phyloP scores from a whole-genome alignment of 1,140 invertebrate genomes.

The Popillia japonica region DNA sequence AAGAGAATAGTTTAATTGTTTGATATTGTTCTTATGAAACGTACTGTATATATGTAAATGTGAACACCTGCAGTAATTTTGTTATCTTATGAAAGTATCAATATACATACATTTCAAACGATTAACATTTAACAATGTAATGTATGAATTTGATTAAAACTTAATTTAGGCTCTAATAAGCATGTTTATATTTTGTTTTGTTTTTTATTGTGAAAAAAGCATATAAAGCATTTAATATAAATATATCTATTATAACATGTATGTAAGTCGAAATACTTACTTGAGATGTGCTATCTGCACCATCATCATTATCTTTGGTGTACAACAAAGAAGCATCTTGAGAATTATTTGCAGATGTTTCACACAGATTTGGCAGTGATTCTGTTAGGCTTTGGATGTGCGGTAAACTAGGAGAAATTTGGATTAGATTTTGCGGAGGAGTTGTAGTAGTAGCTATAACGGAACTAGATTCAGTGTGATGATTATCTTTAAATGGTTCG shows the following conservation, averaged over 20 bases:
- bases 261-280: constrained; percentile 31
- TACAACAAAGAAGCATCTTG: constrained; percentile 51
- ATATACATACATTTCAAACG: no score
- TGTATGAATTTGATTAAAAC: neutral
- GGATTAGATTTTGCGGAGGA: neutral
- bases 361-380: constrained; percentile 50
- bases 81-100: no score
- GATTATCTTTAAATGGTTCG: neutral
- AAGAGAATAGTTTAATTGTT: no score
- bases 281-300: constrained; percentile 27
- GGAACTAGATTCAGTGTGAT: neutral
- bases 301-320: constrained; percentile 36
- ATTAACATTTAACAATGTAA: no score
- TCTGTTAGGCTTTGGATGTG: constrained; percentile 17
- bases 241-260: neutral
- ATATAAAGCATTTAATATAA: constrained; percentile 21
- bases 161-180: neutral
- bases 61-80: no score
- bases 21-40: no score
- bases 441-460: neutral
- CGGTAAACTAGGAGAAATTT: neutral
- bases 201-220: constrained; percentile 31
- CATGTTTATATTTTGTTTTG: no score
- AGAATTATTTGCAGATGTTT: constrained; percentile 51
- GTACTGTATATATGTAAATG: no score